phyloP scores from a whole-genome alignment of 1,140 invertebrate species.

The Phocides pigmalion region DNA sequence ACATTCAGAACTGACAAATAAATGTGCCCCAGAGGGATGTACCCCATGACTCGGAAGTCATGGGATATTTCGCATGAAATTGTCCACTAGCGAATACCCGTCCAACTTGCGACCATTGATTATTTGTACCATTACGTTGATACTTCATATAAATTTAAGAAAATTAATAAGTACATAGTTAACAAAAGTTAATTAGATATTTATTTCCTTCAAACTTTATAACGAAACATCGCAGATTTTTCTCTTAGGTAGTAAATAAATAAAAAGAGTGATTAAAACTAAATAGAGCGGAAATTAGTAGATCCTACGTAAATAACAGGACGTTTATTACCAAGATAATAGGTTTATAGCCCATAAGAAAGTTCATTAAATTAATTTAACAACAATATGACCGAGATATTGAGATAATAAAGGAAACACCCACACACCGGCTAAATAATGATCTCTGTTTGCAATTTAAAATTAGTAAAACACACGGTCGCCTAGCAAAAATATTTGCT shows the following conservation, averaged over 20 bases:
- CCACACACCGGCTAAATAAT: slow-evolving; percentile 19
- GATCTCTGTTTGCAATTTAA: background rate
- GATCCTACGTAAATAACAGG: slow-evolving; percentile 45
- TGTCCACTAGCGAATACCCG: no score
- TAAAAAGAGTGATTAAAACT: slow-evolving; percentile 25
- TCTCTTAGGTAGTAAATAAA: slow-evolving; percentile 19
- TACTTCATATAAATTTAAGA: no score
- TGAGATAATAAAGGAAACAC: slow-evolving; percentile 34
- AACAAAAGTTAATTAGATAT: no score
- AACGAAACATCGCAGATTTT: slow-evolving; percentile 41
- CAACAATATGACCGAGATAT: slow-evolving; percentile 45
- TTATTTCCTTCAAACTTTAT: no score
- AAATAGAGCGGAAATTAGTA: slow-evolving; percentile 60
- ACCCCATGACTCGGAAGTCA: no score
- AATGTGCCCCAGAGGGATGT: no score
- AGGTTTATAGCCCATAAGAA: slow-evolving; percentile 49
- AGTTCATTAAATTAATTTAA: slow-evolving; percentile 48
- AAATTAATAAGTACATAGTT: no score
- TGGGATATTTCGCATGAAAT: no score
- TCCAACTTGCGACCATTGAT: no score
- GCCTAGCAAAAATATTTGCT: background rate
- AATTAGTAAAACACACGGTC: background rate
- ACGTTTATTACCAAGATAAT: slow-evolving; percentile 53
- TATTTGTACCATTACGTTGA: no score
- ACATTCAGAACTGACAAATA: no score